These are phyloP conservation scores for Columba guinea DNA, from an alignment of 2,797 vertebrate species.

Conservation along the genomic window DNA sequence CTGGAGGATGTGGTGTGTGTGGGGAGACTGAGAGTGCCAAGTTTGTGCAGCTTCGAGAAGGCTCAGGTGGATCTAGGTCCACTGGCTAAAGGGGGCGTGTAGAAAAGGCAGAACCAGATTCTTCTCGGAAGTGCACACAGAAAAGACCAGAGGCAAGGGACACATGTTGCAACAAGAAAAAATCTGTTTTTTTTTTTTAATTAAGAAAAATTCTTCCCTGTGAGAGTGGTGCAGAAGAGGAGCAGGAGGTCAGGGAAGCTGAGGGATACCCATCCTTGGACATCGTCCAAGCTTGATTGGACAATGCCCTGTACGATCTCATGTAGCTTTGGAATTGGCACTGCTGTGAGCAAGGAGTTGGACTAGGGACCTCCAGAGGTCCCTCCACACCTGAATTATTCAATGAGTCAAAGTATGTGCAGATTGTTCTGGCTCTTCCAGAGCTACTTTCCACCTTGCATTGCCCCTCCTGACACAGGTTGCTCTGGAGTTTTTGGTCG, in stretches of 20 bases:
- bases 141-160: neutral
- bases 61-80: neutral
- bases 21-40: neutral
- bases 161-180: neutral
- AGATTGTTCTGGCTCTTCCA: neutral
- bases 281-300: neutral
- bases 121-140: neutral
- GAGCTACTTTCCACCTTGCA: neutral
- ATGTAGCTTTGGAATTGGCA: neutral
- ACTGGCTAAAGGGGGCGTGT: neutral
- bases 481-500: neutral
- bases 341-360: neutral
- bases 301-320: neutral
- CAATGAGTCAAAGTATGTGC: neutral
- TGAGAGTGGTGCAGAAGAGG: neutral
- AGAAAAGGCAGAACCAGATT: neutral
- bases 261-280: neutral
- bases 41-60: neutral
- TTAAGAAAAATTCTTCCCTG: neutral
- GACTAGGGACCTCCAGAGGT: neutral
- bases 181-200: neutral
- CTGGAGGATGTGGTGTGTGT: rapidly evolving
- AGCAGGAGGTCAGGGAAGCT: neutral
- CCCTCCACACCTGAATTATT: neutral
- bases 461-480: rapidly evolving